These are phyloP conservation scores for Exocentrus adspersus DNA, from an alignment of 2,888 invertebrate species.

Conservation along the genomic window DNA sequence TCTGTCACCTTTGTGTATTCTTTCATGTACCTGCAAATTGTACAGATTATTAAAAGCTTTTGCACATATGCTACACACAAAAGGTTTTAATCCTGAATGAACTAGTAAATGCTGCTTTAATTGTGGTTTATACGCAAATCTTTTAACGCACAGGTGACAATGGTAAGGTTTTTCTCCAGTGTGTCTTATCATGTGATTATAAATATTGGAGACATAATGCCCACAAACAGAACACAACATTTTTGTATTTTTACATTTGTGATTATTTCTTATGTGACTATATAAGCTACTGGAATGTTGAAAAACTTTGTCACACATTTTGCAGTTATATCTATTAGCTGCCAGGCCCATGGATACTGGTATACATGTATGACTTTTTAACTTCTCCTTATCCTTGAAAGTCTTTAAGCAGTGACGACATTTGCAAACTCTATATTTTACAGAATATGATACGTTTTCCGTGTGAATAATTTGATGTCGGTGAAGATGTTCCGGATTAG, in stretches of 20 bases:
- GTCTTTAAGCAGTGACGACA: constrained; percentile 51
- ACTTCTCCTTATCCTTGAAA: constrained; percentile 49
- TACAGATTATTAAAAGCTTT: constrained; percentile 56
- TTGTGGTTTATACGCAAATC: constrained; percentile 50
- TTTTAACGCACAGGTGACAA: constrained; percentile 53
- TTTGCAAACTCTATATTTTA: constrained; percentile 51
- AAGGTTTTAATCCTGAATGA: constrained; percentile 54
- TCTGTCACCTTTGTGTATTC: constrained; percentile 54
- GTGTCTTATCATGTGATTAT: constrained; percentile 53
- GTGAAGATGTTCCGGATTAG: constrained; percentile 55
- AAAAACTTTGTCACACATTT: constrained; percentile 53
- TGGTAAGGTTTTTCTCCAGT: constrained; percentile 49
- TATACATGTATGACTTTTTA: constrained; percentile 48
- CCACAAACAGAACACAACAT: constrained; percentile 54
- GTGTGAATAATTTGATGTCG: constrained; percentile 54
- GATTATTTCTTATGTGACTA: constrained; percentile 49
- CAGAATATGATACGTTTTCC: constrained; percentile 53
- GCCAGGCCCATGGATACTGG: constrained; percentile 44
- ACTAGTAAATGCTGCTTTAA: constrained; percentile 52
- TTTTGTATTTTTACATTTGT: constrained; percentile 48
- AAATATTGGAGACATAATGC: constrained; percentile 51
- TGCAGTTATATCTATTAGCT: constrained; percentile 44
- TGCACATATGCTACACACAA: constrained; percentile 54
- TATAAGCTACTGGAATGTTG: constrained; percentile 49
- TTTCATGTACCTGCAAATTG: constrained; percentile 56